Percentiles rank a stretch among this genome's conserved stretches.
phyloP scores from a whole-genome alignment of 2,113 vertebrate genomes.

The Ophiodon elongatus region DNA sequence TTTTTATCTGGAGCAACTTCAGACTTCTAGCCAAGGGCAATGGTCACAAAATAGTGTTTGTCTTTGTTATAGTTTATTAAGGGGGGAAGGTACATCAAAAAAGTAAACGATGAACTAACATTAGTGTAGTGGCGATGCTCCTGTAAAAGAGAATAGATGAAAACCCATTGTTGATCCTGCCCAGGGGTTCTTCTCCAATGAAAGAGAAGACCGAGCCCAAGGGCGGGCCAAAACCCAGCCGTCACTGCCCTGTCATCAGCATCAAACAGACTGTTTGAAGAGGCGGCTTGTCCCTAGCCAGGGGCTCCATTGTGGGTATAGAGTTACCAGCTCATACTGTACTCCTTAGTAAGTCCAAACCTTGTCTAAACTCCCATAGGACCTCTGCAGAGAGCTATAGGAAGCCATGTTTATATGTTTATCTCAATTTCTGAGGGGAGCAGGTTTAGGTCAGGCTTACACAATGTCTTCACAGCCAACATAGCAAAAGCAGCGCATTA shows the following conservation, averaged over 20 bases:
- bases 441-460: slow-evolving; percentile 52
- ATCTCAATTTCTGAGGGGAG: slow-evolving; percentile 48
- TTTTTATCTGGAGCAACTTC: slow-evolving; percentile 16
- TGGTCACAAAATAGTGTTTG: neutral
- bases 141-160: slow-evolving; percentile 65
- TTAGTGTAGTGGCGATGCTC: slow-evolving; percentile 47
- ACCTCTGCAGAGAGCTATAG: slow-evolving; percentile 49
- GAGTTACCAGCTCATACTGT: slow-evolving; percentile 74
- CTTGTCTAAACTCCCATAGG: slow-evolving; percentile 39
- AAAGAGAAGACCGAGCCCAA: slow-evolving; percentile 68
- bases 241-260: slow-evolving; percentile 81
- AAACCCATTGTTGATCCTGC: slow-evolving; percentile 74
- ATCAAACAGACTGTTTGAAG: slow-evolving; percentile 83
- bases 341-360: slow-evolving; percentile 57
- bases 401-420: slow-evolving; percentile 59
- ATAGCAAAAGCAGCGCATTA: neutral
- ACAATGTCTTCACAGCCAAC: slow-evolving; percentile 7
- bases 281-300: slow-evolving; percentile 69
- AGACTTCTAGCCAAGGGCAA: neutral
- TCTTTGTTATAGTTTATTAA: neutral
- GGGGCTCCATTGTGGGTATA: slow-evolving; percentile 75
- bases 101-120: slow-evolving; percentile 54
- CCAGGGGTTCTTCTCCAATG: slow-evolving; percentile 73
- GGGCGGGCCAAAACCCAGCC: slow-evolving; percentile 67
- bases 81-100: neutral